Conservation (phyloP, 92 coral and sea anemone species). For the Epizoanthus illoricatus region DNA sequence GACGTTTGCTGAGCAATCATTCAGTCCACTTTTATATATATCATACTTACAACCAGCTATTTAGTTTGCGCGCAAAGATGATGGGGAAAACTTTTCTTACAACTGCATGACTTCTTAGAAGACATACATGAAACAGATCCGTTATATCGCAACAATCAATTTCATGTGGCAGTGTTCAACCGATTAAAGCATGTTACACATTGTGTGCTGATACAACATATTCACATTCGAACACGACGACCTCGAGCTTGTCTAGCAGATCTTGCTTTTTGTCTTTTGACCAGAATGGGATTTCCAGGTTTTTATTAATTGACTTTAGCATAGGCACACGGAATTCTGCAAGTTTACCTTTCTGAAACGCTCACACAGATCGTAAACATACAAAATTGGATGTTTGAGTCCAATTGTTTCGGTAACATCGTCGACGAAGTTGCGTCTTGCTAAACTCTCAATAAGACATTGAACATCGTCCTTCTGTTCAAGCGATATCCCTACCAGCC, state of each 20-base stretch:
- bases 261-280: constrained; percentile 33
- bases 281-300: neutral
- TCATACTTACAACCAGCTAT: neutral
- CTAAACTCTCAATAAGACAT: constrained; percentile 51
- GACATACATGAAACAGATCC: neutral
- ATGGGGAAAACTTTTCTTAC: neutral
- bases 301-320: neutral
- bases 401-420: constrained; percentile 24
- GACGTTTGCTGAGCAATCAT: neutral
- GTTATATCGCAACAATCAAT: neutral
- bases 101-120: neutral
- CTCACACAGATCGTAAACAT: constrained; percentile 52
- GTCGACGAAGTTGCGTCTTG: constrained; percentile 43
- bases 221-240: constrained; percentile 23
- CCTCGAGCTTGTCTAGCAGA: constrained; percentile 33
- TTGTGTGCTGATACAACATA: constrained; percentile 5
- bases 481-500: constrained; percentile 49
- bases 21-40: neutral
- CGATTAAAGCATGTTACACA: neutral
- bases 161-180: neutral
- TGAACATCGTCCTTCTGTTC: constrained; percentile 56
- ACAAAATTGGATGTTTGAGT: constrained; percentile 50
- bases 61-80: no score
- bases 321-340: constrained; percentile 24
- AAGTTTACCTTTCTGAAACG: constrained; percentile 23